Evolutionary conservation across 1,140 invertebrate genomes (phyloP).

Genomic region (Cyclina sinensis): DNA sequence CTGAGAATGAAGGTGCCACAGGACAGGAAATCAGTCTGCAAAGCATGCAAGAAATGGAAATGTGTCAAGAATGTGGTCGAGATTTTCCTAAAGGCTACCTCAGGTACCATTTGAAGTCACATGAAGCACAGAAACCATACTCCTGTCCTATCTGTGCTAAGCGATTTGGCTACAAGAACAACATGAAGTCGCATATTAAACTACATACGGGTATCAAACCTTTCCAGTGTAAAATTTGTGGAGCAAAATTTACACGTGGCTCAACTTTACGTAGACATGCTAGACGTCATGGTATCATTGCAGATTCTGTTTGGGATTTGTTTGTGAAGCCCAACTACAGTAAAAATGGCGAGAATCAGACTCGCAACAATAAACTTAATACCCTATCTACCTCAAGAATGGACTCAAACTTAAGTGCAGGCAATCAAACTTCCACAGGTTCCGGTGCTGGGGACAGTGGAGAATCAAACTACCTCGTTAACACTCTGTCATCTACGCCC

Average conservation of each 20-base stretch:
- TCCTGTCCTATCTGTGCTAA: constrained; percentile 89
- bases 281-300: constrained; percentile 80
- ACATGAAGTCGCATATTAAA: constrained; percentile 88
- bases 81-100: constrained; percentile 81
- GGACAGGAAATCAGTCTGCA: constrained; percentile 36
- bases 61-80: constrained; percentile 81
- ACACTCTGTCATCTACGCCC: constrained; percentile 68
- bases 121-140: constrained; percentile 87
- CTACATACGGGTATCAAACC: constrained; percentile 88
- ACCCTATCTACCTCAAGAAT: constrained; percentile 64
- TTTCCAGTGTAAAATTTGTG: constrained; percentile 88
- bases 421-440: constrained; percentile 46
- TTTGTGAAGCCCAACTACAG: constrained; percentile 72
- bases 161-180: constrained; percentile 89
- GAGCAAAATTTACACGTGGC: constrained; percentile 84
- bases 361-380: constrained; percentile 49
- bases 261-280: constrained; percentile 82
- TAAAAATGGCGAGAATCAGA: constrained; percentile 59
- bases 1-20: constrained; percentile 37
- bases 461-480: constrained; percentile 66
- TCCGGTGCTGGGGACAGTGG: constrained; percentile 14
- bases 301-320: constrained; percentile 80
- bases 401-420: constrained; percentile 48
- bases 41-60: constrained; percentile 77
- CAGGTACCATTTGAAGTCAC: constrained; percentile 88